phyloP scores from a whole-genome alignment of 1,140 invertebrate species.

The Halictus rubicundus region DNA sequence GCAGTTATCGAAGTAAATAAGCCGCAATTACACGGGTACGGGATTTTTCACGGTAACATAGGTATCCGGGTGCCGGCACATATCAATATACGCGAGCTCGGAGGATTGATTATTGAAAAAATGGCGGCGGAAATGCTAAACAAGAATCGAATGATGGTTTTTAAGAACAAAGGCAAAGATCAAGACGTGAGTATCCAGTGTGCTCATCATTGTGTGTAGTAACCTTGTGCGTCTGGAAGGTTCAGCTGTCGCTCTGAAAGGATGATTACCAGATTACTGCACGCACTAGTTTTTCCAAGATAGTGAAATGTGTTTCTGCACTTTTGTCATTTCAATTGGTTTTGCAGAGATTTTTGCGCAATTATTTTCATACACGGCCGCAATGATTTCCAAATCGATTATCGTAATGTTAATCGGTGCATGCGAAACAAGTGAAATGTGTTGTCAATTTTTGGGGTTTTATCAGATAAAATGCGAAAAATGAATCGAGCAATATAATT shows the following conservation, averaged over 20 bases:
- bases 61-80: slow-evolving; percentile 57
- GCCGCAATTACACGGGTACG: slow-evolving; percentile 32
- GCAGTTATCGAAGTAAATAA: slow-evolving; percentile 71
- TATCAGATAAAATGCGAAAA: neutral
- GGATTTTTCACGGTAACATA: slow-evolving; percentile 37
- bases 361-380: neutral
- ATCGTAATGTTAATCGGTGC: neutral
- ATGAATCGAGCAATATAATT: neutral
- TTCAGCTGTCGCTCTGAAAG: slow-evolving; percentile 28
- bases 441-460: neutral
- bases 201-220: neutral
- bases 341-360: neutral
- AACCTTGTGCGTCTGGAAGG: neutral
- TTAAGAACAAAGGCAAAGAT: slow-evolving; percentile 98
- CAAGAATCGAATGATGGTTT: slow-evolving; percentile 93
- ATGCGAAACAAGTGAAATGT: slow-evolving; percentile 15
- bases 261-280: slow-evolving; percentile 4
- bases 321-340: neutral
- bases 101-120: slow-evolving; percentile 82
- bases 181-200: slow-evolving; percentile 90
- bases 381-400: neutral
- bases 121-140: slow-evolving; percentile 88
- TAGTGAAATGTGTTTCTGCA: slow-evolving; percentile 11
- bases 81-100: slow-evolving; percentile 57
- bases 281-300: slow-evolving; percentile 20